Evolutionary conservation across 2,113 vertebrate genomes (phyloP).

Genomic region (Brachypteracias leptosomus): DNA sequence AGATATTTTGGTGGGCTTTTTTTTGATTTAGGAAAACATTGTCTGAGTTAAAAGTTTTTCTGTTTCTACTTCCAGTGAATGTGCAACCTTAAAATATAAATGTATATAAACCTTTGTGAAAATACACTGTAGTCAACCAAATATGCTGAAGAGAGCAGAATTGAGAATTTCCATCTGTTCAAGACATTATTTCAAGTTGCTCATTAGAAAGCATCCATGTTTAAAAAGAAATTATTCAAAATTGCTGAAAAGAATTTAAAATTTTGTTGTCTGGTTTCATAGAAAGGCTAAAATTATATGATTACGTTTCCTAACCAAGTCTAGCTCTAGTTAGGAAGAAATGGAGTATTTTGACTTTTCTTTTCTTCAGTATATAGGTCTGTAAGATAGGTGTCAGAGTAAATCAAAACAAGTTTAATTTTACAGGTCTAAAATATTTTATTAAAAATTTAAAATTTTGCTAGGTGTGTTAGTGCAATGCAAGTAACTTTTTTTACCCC

Average conservation of each 20-base stretch:
- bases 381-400: not conserved
- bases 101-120: not conserved
- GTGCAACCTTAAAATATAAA: not conserved
- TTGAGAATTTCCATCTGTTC: not conserved
- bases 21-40: not conserved
- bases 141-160: not conserved
- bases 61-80: not conserved
- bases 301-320: not conserved
- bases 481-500: not conserved
- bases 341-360: not conserved
- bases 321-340: not conserved
- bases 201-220: not conserved
- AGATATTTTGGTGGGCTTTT: not conserved
- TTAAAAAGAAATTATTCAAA: not conserved
- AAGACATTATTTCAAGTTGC: not conserved
- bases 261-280: not conserved
- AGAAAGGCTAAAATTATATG: not conserved
- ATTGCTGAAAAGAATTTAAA: not conserved
- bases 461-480: not conserved
- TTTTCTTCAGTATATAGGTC: not conserved
- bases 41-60: not conserved
- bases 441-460: not conserved
- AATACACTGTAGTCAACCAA: not conserved
- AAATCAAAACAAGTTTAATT: not conserved
- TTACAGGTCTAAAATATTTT: not conserved